These are phyloP conservation scores for Styela plicata DNA, from an alignment of 23 tunicate genomes.

Conservation along the genomic window DNA sequence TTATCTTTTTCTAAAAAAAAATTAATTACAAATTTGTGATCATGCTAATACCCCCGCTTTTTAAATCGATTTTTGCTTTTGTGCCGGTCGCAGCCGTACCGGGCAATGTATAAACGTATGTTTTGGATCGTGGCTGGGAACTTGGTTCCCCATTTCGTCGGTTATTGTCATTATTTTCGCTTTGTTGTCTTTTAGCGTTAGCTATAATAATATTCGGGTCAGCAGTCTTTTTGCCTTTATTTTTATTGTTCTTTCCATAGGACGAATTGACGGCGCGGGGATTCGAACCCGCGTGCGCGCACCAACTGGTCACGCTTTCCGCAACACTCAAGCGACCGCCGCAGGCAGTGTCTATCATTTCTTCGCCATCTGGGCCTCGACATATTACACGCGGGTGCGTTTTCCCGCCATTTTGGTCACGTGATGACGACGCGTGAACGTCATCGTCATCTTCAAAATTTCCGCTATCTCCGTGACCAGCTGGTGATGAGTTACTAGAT, in stretches of 20 bases:
- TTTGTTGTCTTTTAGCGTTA: conserved; percentile 17
- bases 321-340: conserved; percentile 63
- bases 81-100: conserved; percentile 89
- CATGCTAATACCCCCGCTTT: conserved; percentile 85
- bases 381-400: background rate
- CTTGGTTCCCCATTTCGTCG: conserved; percentile 5
- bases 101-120: conserved; percentile 72
- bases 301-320: conserved; percentile 81
- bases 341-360: conserved; percentile 45
- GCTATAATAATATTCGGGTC: conserved; percentile 59
- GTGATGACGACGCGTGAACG: background rate
- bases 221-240: conserved; percentile 20
- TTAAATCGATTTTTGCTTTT: conserved; percentile 82
- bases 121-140: conserved; percentile 16
- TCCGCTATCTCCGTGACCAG: background rate
- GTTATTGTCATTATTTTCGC: conserved; percentile 7
- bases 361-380: conserved; percentile 5
- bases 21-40: conserved; percentile 63
- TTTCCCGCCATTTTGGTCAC: background rate
- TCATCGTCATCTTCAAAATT: conserved; percentile 7
- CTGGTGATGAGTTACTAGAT: conserved; percentile 25
- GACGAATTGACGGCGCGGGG: conserved; percentile 57
- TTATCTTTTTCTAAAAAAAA: background rate
- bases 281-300: conserved; percentile 66
- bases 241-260: conserved; percentile 31